Conservation (phyloP, 2,888 invertebrate species). For the Megamerina dolium region DNA sequence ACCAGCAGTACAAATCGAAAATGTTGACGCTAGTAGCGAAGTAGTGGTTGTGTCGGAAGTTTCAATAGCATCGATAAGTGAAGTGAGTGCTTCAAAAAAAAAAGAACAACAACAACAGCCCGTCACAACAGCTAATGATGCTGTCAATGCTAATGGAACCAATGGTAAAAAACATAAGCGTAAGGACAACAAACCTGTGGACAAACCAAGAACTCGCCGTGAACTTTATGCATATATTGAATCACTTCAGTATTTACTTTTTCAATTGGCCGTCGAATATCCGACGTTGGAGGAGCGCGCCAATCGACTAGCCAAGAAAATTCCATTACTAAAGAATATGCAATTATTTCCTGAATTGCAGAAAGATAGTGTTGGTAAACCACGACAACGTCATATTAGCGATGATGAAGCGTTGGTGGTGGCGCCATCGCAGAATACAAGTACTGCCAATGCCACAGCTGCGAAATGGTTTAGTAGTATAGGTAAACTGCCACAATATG, state of each 20-base stretch:
- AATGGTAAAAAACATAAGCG: no score
- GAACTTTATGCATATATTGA: slow-evolving; percentile 24
- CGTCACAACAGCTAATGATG: no score
- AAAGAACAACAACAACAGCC: no score
- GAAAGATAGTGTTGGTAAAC: not conserved
- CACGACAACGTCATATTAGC: not conserved
- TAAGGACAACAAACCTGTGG: no score
- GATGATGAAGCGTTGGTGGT: not conserved
- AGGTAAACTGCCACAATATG: no score
- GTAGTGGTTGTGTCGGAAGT: no score
- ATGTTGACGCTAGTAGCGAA: no score
- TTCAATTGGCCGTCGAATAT: slow-evolving; percentile 16
- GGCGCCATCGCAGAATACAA: slow-evolving; percentile 2
- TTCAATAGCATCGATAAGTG: no score
- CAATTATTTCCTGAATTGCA: slow-evolving; percentile 16
- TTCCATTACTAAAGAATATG: slow-evolving; percentile 24
- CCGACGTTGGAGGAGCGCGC: slow-evolving; percentile 21
- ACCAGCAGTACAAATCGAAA: no score
- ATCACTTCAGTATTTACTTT: slow-evolving; percentile 23
- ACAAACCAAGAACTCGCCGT: slow-evolving; percentile 11
- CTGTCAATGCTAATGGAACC: no score
- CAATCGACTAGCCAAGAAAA: slow-evolving; percentile 22
- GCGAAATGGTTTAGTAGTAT: slow-evolving; percentile 5
- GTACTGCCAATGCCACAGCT: slow-evolving; percentile 1
- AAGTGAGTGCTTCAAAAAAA: no score